Base-by-base conservation (phyloP, 2,113 vertebrate species). In the Natator depressus region DNA sequence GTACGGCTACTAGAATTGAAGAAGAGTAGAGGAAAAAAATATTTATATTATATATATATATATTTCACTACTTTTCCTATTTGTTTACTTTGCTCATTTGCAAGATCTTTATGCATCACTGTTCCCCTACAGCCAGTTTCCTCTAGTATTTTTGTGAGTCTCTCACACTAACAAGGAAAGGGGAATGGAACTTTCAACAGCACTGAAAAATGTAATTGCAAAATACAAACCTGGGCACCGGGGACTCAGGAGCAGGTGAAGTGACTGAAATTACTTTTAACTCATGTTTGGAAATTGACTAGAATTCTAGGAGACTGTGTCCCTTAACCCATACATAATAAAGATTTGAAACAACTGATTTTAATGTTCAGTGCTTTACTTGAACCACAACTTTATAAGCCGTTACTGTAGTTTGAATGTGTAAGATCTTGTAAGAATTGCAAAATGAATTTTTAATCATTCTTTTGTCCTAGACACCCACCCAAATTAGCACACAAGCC, bases 391-490 rank as follows among this genome's bases (percentile, higher is more conserved):
- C 59, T 42, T 49, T 50, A 55, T 4, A 29, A 93, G 57, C 87
- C 84, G 90, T 24, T 38, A 88, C 38, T 51, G 94, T 78, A 89
- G 91, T 3, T 5, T 62, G 49, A 92, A 94, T 27, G 78, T 10
- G 69, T 1, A 49, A 42, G 7, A 90, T 9, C 17, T 4, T 89
- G 14, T 24, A 94, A 90, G 80, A 96, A 93, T 62, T 79, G 89
- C 57, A 0, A 93, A 95, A 38, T 83, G 87, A 85, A 94, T 84
- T 82, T 65, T 89, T 46, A 90, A 57, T 57, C 3, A 16, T 69
- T 95, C 90, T 90, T 94, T 95, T 42, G 49, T 27, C 51, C 92
- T n/a, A 94, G 72, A 59, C 94, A 35, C 46, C 80, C 8, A 80
- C 80, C 90, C 35, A 55, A 87, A 69, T 80, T 82, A 51, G 14